These are phyloP conservation scores for Drosophila seguyi DNA, from an alignment of 1,140 invertebrate species.

Conservation along the genomic window DNA sequence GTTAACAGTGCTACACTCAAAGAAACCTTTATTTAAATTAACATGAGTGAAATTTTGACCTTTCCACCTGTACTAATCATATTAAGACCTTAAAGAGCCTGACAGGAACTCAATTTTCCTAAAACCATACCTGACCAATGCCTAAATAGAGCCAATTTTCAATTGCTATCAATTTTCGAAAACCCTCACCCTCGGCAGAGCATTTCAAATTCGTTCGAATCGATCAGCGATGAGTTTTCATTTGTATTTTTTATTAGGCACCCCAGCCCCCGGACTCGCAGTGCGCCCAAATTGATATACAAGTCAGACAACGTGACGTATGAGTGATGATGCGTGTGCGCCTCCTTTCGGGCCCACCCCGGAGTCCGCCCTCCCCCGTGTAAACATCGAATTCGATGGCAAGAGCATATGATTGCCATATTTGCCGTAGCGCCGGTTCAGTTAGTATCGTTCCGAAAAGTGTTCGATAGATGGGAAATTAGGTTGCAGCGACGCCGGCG, in stretches of 20 bases:
- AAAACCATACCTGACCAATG: neutral
- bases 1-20: neutral
- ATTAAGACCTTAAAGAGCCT: neutral
- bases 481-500: slow-evolving; percentile 71
- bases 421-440: slow-evolving; percentile 65
- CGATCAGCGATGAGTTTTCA: slow-evolving; percentile 31
- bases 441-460: slow-evolving; percentile 36
- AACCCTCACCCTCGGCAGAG: neutral
- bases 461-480: slow-evolving; percentile 61
- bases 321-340: slow-evolving; percentile 78
- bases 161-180: slow-evolving; percentile 8
- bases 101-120: neutral
- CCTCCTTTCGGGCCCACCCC: slow-evolving; percentile 21
- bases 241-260: slow-evolving; percentile 75
- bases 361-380: slow-evolving; percentile 8
- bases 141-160: neutral
- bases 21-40: neutral
- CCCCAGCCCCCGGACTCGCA: neutral
- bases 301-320: slow-evolving; percentile 76
- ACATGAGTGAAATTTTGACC: neutral
- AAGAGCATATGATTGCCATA: slow-evolving; percentile 72
- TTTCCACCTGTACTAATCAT: too few species aligned
- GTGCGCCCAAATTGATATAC: slow-evolving; percentile 64
- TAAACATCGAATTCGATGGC: slow-evolving; percentile 51
- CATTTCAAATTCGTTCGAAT: slow-evolving; percentile 40